These are phyloP conservation scores for Mormyrops boulengeri DNA, from an alignment of 2,797 vertebrate species.

Conservation along the genomic window DNA sequence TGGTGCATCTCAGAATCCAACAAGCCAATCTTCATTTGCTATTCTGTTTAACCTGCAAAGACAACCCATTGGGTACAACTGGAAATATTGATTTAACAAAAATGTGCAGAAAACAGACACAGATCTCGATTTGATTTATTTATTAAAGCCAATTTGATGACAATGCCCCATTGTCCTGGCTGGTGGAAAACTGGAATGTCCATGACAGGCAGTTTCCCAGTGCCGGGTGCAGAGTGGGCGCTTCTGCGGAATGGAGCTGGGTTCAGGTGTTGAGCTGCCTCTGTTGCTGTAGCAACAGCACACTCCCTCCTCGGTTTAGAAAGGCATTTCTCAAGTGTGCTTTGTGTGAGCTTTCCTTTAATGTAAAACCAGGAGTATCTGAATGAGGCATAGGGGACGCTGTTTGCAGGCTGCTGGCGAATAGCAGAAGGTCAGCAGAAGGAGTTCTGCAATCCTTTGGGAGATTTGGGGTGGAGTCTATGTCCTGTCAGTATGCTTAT, in stretches of 20 bases:
- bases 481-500: background rate
- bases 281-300: conserved; percentile 58
- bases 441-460: background rate
- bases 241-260: conserved; percentile 49
- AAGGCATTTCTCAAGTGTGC: background rate
- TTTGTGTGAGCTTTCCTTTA: background rate
- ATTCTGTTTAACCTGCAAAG: background rate
- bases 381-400: conserved; percentile 10
- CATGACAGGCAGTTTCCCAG: conserved; percentile 51
- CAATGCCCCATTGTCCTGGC: conserved; percentile 51
- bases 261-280: conserved; percentile 59
- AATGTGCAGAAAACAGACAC: conserved; percentile 24
- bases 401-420: background rate
- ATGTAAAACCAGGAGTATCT: conserved; percentile 26
- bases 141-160: conserved; percentile 19
- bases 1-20: background rate
- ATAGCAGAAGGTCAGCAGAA: background rate
- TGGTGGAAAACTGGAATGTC: conserved; percentile 40
- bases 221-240: conserved; percentile 46
- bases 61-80: background rate
- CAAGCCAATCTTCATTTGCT: conserved; percentile 9
- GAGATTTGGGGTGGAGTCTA: background rate
- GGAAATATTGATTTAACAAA: conserved; percentile 29
- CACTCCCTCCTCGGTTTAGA: conserved; percentile 50
- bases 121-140: conserved; percentile 19